phyloP scores from a whole-genome alignment of 2,113 vertebrate genomes.

The Dascyllus trimaculatus region DNA sequence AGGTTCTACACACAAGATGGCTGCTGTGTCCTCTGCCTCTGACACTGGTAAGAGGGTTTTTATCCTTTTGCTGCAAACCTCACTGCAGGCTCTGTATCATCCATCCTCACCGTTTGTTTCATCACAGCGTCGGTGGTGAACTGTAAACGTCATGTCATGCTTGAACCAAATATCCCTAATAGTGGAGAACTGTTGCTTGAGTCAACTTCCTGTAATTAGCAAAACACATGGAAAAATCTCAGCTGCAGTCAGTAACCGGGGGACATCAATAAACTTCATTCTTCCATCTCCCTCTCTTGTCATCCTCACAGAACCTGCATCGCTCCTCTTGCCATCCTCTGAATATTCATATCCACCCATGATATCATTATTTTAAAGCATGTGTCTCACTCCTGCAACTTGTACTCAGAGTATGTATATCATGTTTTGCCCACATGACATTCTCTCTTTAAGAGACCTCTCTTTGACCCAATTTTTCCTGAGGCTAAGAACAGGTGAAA shows the following conservation, averaged over 20 bases:
- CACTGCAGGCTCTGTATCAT: neutral
- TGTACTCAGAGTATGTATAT: conserved; percentile 1
- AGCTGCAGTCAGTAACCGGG: conserved; percentile 17
- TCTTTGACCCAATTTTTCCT: conserved; percentile 38
- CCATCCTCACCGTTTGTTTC: conserved; percentile 1
- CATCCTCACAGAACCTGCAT: neutral
- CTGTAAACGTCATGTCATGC: neutral
- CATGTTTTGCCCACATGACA: conserved; percentile 16
- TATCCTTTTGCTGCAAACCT: conserved; percentile 41
- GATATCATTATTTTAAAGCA: neutral
- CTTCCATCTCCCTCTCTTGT: neutral
- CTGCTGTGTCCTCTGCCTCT: conserved; percentile 82
- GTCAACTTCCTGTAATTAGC: conserved; percentile 59
- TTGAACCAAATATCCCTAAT: neutral
- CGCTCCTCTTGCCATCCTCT: neutral
- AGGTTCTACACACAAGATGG: conserved; percentile 85
- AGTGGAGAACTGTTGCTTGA: conserved; percentile 64
- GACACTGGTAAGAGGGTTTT: conserved; percentile 79
- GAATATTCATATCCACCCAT: neutral
- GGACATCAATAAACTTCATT: conserved; percentile 36
- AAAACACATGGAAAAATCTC: conserved; percentile 51
- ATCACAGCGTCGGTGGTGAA: neutral
- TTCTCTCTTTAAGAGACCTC: conserved; percentile 30
- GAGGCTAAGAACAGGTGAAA: conserved; percentile 25
- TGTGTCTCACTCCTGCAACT: neutral